These are phyloP conservation scores for Acanthoscelides obtectus DNA, from an alignment of 2,888 invertebrate genomes.

Conservation along the genomic window DNA sequence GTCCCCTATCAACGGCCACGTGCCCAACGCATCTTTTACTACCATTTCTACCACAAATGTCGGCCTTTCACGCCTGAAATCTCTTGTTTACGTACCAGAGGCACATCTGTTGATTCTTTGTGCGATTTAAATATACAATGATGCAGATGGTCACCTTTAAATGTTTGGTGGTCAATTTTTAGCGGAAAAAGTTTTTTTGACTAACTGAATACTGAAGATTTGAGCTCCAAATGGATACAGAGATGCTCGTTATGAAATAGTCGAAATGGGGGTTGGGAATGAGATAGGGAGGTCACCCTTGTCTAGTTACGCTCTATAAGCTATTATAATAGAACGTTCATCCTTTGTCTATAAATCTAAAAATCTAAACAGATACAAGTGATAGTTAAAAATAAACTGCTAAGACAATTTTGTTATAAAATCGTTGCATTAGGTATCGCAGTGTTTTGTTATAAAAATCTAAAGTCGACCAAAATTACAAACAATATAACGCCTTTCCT, in stretches of 20 bases:
- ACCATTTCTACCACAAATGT: neutral
- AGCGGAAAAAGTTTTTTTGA: neutral
- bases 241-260: neutral
- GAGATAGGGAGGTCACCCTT: neutral
- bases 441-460: too few species aligned
- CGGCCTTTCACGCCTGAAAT: neutral
- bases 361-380: too few species aligned
- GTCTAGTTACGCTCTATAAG: neutral
- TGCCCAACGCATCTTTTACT: neutral
- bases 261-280: neutral
- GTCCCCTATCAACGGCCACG: neutral
- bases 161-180: neutral
- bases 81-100: neutral
- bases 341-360: too few species aligned
- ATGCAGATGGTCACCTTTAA: neutral
- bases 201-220: neutral
- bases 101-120: neutral
- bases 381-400: too few species aligned
- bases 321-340: neutral
- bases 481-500: too few species aligned
- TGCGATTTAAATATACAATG: neutral
- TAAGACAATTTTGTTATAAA: too few species aligned
- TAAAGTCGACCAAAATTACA: too few species aligned
- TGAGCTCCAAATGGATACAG: neutral
- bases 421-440: too few species aligned